phyloP scores from a whole-genome alignment of 2,113 vertebrate genomes.

The Charina bottae region DNA sequence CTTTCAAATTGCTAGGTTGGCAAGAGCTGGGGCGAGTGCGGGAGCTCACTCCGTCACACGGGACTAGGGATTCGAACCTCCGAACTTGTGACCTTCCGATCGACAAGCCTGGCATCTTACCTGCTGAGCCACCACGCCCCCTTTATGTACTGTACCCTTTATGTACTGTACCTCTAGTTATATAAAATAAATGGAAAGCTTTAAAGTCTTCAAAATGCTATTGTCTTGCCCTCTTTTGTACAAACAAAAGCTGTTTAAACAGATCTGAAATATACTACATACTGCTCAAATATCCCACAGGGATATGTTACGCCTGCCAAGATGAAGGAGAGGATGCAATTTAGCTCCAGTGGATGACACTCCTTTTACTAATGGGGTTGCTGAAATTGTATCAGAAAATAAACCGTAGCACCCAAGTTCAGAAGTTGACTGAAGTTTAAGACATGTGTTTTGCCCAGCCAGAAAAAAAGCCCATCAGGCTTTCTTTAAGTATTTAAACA shows the following conservation, averaged over 20 bases:
- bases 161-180: neutral
- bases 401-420: constrained; percentile 14
- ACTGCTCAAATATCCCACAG: constrained; percentile 2
- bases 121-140: no score
- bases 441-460: constrained; percentile 30
- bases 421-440: constrained; percentile 38
- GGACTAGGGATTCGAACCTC: no score
- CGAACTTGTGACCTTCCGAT: no score
- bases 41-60: no score
- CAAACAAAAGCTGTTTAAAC: constrained; percentile 13
- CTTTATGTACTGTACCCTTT: no score
- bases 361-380: constrained; percentile 8
- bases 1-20: no score
- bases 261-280: neutral
- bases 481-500: neutral
- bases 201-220: neutral
- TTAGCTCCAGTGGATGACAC: constrained; percentile 12
- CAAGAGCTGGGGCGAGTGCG: no score
- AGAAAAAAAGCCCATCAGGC: neutral
- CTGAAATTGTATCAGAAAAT: constrained; percentile 45
- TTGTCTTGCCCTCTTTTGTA: neutral
- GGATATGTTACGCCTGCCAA: constrained; percentile 12
- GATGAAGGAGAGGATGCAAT: constrained; percentile 16
- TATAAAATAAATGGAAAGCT: neutral
- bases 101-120: no score